Evolutionary conservation across 1,140 invertebrate genomes (phyloP).

Genomic region (Microvelia longipes): DNA sequence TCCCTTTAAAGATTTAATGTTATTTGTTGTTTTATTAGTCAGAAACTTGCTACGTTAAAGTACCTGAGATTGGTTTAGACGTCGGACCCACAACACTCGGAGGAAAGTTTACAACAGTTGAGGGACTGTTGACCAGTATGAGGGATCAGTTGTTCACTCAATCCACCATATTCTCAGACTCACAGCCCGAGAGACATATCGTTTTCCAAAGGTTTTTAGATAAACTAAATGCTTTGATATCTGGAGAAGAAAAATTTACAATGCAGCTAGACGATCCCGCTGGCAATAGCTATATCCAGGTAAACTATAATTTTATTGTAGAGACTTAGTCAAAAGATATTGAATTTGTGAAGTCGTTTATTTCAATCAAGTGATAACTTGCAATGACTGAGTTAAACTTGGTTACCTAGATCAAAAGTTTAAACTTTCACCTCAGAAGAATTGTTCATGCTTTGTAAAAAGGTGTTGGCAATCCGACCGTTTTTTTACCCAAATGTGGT

Average conservation of each 20-base stretch:
- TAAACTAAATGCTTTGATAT: slow-evolving; percentile 53
- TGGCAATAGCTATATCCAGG: slow-evolving; percentile 93
- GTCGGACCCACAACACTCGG: slow-evolving; percentile 70
- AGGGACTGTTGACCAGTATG: slow-evolving; percentile 59
- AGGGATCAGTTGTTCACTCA: slow-evolving; percentile 42
- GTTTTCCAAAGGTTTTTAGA: slow-evolving; percentile 38
- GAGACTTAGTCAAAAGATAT: too few relatives aligned
- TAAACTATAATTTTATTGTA: slow-evolving; percentile 23
- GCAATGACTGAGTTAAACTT: too few relatives aligned
- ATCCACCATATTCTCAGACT: slow-evolving; percentile 44
- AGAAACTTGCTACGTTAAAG: slow-evolving; percentile 72
- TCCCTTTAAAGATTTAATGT: too few relatives aligned
- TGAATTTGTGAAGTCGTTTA: too few relatives aligned
- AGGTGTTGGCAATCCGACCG: too few relatives aligned
- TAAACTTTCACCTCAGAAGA: too few relatives aligned
- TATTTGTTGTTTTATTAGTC: too few relatives aligned
- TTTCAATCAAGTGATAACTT: too few relatives aligned
- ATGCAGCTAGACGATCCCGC: slow-evolving; percentile 88
- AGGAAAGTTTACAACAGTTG: slow-evolving; percentile 88
- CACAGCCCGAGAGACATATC: slow-evolving; percentile 34
- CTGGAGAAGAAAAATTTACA: slow-evolving; percentile 46
- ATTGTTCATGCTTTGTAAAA: too few relatives aligned
- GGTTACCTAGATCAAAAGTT: too few relatives aligned
- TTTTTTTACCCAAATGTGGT: too few relatives aligned
- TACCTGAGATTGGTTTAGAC: slow-evolving; percentile 83